Conservation (phyloP, 2,888 invertebrate genomes). For the Agonopterix heracliana region DNA sequence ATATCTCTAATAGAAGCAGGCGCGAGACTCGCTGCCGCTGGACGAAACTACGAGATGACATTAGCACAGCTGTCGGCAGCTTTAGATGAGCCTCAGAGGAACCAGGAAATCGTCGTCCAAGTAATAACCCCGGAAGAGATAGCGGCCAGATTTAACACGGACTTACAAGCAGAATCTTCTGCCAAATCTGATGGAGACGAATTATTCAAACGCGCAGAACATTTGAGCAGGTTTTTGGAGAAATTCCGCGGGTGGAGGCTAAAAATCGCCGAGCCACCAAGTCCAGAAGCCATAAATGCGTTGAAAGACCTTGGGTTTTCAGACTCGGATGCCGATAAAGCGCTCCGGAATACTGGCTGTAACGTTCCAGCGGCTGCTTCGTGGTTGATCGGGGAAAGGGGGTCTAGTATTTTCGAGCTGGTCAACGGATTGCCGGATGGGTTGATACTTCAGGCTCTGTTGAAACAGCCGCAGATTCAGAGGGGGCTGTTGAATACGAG, state of each 20-base stretch:
- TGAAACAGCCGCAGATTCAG: constrained; percentile 65
- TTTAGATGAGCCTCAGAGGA: constrained; percentile 46
- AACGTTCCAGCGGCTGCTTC: constrained; percentile 66
- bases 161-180: constrained; percentile 15
- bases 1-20: constrained; percentile 67
- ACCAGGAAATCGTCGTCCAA: constrained; percentile 40
- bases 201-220: constrained; percentile 47
- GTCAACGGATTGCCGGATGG: constrained; percentile 62
- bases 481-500: constrained; percentile 60
- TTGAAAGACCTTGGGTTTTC: constrained; percentile 56
- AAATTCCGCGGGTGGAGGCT: constrained; percentile 58
- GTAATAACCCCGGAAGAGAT: constrained; percentile 63
- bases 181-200: constrained; percentile 23
- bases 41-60: constrained; percentile 56
- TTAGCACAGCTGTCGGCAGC: constrained; percentile 54
- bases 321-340: constrained; percentile 46
- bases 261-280: constrained; percentile 50
- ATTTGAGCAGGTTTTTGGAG: constrained; percentile 53
- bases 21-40: constrained; percentile 57
- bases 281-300: constrained; percentile 40
- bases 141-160: constrained; percentile 38
- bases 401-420: constrained; percentile 61
- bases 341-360: constrained; percentile 51
- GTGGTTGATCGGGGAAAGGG: constrained; percentile 60
- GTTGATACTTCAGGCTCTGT: constrained; percentile 47